Conservation (phyloP, 2,888 invertebrate genomes). For the Petrolisthes manimaculis region DNA sequence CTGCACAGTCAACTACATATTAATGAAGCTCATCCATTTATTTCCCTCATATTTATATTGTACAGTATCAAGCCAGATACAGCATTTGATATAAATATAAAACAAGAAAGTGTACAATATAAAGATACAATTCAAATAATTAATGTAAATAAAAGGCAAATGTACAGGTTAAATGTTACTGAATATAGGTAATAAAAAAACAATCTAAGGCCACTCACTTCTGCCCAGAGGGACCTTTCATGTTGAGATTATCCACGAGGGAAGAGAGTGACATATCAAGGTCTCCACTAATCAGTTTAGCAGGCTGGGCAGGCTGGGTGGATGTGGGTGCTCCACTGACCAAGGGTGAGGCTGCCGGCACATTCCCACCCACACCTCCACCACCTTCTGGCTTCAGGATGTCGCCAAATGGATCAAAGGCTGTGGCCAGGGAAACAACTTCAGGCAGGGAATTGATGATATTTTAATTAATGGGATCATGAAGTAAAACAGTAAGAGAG, state of each 20-base stretch:
- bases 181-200: too few relatives aligned
- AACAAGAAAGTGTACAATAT: too few relatives aligned
- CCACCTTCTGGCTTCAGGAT: constrained; percentile 76
- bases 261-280: constrained; percentile 65
- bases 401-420: constrained; percentile 82
- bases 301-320: constrained; percentile 27
- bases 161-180: too few relatives aligned
- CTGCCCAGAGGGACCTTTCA: constrained; percentile 63
- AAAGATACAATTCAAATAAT: too few relatives aligned
- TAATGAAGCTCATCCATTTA: neutral
- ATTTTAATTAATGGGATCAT: neutral
- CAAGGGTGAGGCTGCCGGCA: neutral
- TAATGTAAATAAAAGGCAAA: too few relatives aligned
- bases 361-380: constrained; percentile 60
- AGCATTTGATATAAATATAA: too few relatives aligned
- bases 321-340: constrained; percentile 15
- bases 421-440: constrained; percentile 69
- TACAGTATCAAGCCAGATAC: too few relatives aligned
- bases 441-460: neutral
- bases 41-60: neutral
- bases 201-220: constrained; percentile 48
- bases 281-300: constrained; percentile 65
- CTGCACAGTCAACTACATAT: constrained; percentile 10
- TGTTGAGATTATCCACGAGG: constrained; percentile 66
- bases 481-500: neutral